phyloP scores from a whole-genome alignment of 2,113 vertebrate genomes.

The Vidua macroura region DNA sequence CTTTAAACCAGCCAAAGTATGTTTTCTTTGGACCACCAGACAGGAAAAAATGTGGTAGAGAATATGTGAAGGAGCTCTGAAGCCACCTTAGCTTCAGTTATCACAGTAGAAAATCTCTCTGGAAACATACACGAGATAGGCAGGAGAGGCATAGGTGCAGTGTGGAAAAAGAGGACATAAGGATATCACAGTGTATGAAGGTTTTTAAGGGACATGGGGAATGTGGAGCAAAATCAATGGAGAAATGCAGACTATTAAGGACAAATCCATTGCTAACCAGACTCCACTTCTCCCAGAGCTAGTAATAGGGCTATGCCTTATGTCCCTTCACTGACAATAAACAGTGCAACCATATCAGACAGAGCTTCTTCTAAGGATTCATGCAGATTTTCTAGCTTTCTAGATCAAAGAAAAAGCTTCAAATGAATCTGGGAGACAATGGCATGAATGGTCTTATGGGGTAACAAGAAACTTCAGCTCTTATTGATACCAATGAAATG shows the following conservation, averaged over 20 bases:
- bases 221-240: neutral
- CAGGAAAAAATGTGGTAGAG: neutral
- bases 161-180: neutral
- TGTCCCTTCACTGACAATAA: neutral
- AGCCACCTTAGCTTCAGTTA: neutral
- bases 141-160: neutral
- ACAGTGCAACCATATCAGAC: neutral
- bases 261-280: neutral
- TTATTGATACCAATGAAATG: neutral
- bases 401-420: constrained; percentile 23
- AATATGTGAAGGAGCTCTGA: neutral
- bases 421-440: neutral
- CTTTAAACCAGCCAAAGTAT: neutral
- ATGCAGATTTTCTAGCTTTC: neutral
- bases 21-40: neutral
- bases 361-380: neutral
- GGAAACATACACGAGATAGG: neutral
- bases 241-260: neutral
- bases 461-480: constrained; percentile 12
- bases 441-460: neutral
- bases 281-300: neutral
- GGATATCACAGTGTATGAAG: neutral
- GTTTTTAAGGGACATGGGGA: neutral
- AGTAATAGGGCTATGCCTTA: neutral
- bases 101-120: neutral